Base-by-base conservation (phyloP, 92 coral and sea anemone genomes). In the Porites lobata region DNA sequence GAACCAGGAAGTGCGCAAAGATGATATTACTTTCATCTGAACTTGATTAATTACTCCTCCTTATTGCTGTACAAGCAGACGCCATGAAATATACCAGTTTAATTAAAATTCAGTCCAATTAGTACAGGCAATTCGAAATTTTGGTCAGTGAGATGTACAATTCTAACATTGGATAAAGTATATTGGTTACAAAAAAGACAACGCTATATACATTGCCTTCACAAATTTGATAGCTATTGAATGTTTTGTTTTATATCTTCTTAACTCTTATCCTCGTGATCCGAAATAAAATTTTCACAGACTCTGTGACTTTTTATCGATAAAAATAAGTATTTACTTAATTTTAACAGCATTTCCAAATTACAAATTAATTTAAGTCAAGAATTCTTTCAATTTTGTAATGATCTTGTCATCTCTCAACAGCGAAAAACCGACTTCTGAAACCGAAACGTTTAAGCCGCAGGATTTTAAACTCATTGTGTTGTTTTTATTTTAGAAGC, bases 21-120 rank as follows among this genome's bases (percentile, higher is more conserved):
- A 61, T 77, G n/a, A 11, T 63, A 21, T 12, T 78, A 24, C 63
- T 64, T 63, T 79, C 1, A 77, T 59, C 69, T 77, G 52, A 57
- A 9, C 62, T 3, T 74, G 78, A 74, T 74, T 74, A 74, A 74
- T 74, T 24, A 51, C 6, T 17, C 29, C 77, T 10, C 24, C 47
- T 38, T 38, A 9, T 19, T 50, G 3, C 6, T 73, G 77, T n/a
- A 51, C 58, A 50, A 73, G 8, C 19, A 73, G 61, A 18, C 77
- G 32, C 57, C 22, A 19, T 54, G 32, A 21, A 10, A 20, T 11
- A 20, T 38, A 38, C 47, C 29, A 74, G 21, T 15, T 74, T 74
- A 9, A 51, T 51, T 24, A 10, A 52, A 52, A 9, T 51, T 74
- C 21, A 19, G 78, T 9, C 78, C 78, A 53, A 20, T 11, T 8